phyloP scores from a whole-genome alignment of 1,140 invertebrate genomes.

The Holcopasites calliopsidis region DNA sequence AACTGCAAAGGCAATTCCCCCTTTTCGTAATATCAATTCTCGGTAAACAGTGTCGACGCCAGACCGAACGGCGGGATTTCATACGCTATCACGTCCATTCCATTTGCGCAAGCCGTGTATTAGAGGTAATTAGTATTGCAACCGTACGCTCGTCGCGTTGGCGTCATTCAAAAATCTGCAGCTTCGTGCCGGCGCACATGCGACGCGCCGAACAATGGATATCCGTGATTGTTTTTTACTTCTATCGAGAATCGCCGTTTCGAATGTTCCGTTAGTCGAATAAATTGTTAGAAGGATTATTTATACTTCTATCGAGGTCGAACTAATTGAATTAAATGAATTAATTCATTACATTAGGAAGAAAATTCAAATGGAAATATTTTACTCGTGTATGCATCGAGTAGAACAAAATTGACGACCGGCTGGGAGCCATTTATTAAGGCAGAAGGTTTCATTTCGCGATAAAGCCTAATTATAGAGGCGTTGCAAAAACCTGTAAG shows the following conservation, averaged over 20 bases:
- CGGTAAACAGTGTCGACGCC: slow-evolving; percentile 37
- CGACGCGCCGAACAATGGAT: not conserved
- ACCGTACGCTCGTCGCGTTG: slow-evolving; percentile 24
- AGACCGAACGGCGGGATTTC: not conserved
- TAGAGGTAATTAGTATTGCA: slow-evolving; percentile 56
- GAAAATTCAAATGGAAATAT: no score
- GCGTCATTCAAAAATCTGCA: slow-evolving; percentile 44
- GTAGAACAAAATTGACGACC: no score
- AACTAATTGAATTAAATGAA: no score
- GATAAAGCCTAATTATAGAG: no score
- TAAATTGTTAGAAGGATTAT: no score
- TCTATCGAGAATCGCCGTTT: not conserved
- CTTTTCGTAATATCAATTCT: slow-evolving; percentile 58
- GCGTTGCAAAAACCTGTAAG: not conserved
- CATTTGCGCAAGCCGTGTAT: slow-evolving; percentile 44
- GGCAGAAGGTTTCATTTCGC: no score
- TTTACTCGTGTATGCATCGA: no score
- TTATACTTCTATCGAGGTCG: no score
- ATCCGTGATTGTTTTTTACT: not conserved
- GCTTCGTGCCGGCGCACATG: slow-evolving; percentile 4
- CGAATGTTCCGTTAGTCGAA: not conserved
- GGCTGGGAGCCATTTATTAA: no score
- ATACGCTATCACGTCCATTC: slow-evolving; percentile 34
- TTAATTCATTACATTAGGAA: no score
- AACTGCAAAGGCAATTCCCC: slow-evolving; percentile 46